These are phyloP conservation scores for Nerophis ophidion DNA, from an alignment of 2,113 vertebrate genomes.

Conservation along the genomic window DNA sequence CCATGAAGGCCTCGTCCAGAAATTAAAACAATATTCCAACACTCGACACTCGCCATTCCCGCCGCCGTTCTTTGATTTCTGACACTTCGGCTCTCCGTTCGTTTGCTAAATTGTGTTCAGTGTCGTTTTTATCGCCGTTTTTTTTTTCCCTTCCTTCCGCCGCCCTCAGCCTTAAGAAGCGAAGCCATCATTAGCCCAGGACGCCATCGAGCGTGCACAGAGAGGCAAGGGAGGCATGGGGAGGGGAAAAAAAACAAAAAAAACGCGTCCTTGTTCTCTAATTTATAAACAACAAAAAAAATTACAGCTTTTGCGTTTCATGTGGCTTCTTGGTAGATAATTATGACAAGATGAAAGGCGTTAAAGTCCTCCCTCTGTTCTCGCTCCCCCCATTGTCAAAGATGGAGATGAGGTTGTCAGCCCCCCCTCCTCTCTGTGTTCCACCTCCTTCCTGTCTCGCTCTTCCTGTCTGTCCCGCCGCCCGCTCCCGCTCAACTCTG, in stretches of 20 bases:
- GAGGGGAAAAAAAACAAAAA: constrained; percentile 5
- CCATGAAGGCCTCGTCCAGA: neutral
- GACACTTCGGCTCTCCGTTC: constrained; percentile 55
- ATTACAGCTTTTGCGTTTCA: constrained; percentile 69
- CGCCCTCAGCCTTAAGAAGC: constrained; percentile 53
- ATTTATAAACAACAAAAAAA: constrained; percentile 73
- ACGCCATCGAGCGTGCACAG: constrained; percentile 61
- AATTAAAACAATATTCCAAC: constrained; percentile 17
- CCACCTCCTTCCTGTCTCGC: constrained; percentile 43
- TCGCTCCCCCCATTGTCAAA: constrained; percentile 75
- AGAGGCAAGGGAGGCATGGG: constrained; percentile 7
- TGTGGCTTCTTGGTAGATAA: constrained; percentile 74
- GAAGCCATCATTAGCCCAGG: constrained; percentile 65
- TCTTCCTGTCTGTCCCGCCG: constrained; percentile 43
- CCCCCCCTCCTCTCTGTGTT: constrained; percentile 41
- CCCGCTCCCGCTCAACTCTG: constrained; percentile 62
- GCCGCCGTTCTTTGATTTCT: constrained; percentile 54
- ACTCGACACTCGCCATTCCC: constrained; percentile 32
- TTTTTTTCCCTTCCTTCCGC: constrained; percentile 42
- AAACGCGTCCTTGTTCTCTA: constrained; percentile 64
- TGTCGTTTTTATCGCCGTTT: constrained; percentile 69
- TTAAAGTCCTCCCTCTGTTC: constrained; percentile 75
- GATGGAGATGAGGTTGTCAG: constrained; percentile 77
- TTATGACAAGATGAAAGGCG: constrained; percentile 75
- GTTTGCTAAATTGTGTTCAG: constrained; percentile 66